These are phyloP conservation scores for Chiloscyllium plagiosum DNA, from an alignment of 2,113 vertebrate species.

Conservation along the genomic window DNA sequence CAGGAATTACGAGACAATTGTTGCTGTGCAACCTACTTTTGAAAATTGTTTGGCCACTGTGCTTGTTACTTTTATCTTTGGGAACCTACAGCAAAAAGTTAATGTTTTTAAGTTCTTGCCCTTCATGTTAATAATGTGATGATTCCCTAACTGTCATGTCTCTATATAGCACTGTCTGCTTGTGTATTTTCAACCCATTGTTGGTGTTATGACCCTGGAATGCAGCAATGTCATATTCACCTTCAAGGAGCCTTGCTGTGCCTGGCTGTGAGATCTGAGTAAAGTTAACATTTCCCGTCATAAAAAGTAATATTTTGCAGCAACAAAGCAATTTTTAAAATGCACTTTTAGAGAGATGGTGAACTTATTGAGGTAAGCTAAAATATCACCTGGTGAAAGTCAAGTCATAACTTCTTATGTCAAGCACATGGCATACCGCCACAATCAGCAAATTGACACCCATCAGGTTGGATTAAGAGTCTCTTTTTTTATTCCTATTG, in stretches of 20 bases:
- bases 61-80: background rate
- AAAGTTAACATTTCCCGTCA: background rate
- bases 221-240: too few species aligned
- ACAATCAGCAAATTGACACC: background rate
- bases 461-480: background rate
- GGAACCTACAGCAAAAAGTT: background rate
- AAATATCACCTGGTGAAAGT: background rate
- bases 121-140: background rate
- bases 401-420: background rate
- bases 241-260: too few species aligned
- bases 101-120: background rate
- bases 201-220: too few species aligned
- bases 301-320: background rate
- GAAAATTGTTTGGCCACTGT: background rate
- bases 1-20: background rate
- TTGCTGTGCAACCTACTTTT: background rate
- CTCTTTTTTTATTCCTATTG: background rate
- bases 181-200: background rate
- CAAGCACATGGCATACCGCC: background rate
- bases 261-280: too few species aligned
- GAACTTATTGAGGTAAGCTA: background rate
- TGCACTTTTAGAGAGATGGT: background rate
- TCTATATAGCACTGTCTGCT: background rate
- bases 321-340: background rate
- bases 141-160: background rate